These are phyloP conservation scores for Thunnus albacares DNA, from an alignment of 2,797 vertebrate genomes.

Conservation along the genomic window DNA sequence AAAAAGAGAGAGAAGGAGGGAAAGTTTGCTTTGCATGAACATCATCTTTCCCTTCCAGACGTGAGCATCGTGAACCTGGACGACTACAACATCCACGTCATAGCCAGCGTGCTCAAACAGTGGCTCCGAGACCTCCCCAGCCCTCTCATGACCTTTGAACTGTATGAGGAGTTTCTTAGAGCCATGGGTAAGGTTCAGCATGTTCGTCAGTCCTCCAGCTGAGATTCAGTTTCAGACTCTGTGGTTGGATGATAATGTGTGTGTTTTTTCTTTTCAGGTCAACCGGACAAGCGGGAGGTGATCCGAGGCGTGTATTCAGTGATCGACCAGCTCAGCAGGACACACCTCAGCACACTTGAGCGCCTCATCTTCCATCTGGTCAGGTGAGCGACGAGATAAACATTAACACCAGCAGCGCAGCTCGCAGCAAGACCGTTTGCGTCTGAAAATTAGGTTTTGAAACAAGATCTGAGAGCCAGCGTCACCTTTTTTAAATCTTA, in stretches of 20 bases:
- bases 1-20: background rate
- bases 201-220: background rate
- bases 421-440: background rate
- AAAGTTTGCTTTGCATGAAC: background rate
- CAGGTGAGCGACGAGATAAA: conserved; percentile 83
- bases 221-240: background rate
- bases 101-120: conserved; percentile 97
- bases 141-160: conserved; percentile 97
- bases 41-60: conserved; percentile 80
- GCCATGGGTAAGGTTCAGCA: conserved; percentile 89
- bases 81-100: conserved; percentile 98
- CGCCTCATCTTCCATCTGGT: conserved; percentile 97
- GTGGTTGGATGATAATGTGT: background rate
- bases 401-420: background rate
- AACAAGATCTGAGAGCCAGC: conserved; percentile 11
- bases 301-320: conserved; percentile 93
- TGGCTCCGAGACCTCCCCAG: conserved; percentile 97
- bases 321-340: conserved; percentile 96
- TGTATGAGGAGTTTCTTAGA: conserved; percentile 96
- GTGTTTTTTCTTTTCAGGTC: conserved; percentile 80
- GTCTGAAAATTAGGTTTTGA: background rate
- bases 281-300: conserved; percentile 92
- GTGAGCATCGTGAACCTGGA: conserved; percentile 92
- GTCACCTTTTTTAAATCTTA: background rate
- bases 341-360: conserved; percentile 94